Evolutionary conservation across 1,140 invertebrate genomes (phyloP).

Genomic region (Colletes gigas): DNA sequence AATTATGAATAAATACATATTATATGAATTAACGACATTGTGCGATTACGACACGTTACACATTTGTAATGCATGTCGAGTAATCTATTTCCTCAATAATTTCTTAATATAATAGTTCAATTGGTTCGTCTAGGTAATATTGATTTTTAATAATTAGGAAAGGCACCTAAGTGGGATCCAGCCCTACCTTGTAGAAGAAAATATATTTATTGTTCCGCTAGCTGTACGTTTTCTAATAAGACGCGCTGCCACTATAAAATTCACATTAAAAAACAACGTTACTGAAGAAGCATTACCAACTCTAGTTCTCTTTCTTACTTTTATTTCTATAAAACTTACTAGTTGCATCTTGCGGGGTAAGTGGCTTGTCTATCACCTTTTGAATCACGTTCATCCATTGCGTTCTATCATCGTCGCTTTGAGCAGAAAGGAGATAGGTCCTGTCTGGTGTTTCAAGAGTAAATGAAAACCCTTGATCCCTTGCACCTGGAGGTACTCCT

Average conservation of each 20-base stretch:
- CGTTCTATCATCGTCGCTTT: slow-evolving; percentile 88
- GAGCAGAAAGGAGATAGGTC: slow-evolving; percentile 91
- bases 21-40: slow-evolving; percentile 47
- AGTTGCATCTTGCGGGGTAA: slow-evolving; percentile 90
- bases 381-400: slow-evolving; percentile 91
- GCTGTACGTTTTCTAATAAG: slow-evolving; percentile 87
- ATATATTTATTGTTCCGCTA: slow-evolving; percentile 87
- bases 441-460: slow-evolving; percentile 92
- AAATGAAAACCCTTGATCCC: slow-evolving; percentile 90
- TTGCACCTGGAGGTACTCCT: slow-evolving; percentile 85
- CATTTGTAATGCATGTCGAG: slow-evolving; percentile 41
- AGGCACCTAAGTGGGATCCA: slow-evolving; percentile 73
- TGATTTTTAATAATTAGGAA: slow-evolving; percentile 68
- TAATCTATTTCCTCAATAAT: slow-evolving; percentile 32
- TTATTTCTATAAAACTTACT: slow-evolving; percentile 82
- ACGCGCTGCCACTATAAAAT: slow-evolving; percentile 86
- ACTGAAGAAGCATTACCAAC: slow-evolving; percentile 33
- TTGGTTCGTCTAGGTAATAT: slow-evolving; percentile 66
- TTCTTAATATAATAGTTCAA: slow-evolving; percentile 36
- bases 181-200: slow-evolving; percentile 82
- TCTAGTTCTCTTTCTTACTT: background rate
- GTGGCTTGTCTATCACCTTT: slow-evolving; percentile 87
- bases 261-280: slow-evolving; percentile 40
- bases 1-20: slow-evolving; percentile 52
- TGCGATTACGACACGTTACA: slow-evolving; percentile 47